A percentile compares a stretch with the other conserved stretches of the same genome.
phyloP scores from a whole-genome alignment of 2,113 vertebrate genomes.

The Vicugna pacos region DNA sequence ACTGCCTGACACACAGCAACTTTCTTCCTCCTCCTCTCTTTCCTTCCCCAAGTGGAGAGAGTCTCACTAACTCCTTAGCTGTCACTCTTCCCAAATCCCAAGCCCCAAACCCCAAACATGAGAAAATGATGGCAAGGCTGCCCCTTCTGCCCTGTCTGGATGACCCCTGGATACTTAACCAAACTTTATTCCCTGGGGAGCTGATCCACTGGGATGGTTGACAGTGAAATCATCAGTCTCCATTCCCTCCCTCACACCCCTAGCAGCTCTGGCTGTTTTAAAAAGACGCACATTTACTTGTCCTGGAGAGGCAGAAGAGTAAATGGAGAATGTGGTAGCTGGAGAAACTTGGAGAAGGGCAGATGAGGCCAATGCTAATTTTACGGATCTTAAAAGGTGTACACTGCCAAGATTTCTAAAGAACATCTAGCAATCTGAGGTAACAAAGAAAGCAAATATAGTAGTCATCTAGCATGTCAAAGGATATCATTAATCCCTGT shows the following conservation, averaged over 20 bases:
- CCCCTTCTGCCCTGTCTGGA: not conserved
- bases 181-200: not conserved
- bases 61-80: not conserved
- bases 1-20: not conserved
- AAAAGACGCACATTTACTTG: not conserved
- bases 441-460: constrained; percentile 25
- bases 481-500: not conserved
- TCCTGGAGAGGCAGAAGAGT: not conserved
- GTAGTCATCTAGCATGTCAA: not conserved
- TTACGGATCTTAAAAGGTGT: not conserved
- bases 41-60: not conserved
- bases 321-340: not conserved
- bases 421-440: not conserved
- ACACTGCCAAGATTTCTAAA: not conserved
- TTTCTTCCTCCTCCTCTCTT: not conserved
- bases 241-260: not conserved
- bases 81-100: not conserved
- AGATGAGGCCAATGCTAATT: not conserved
- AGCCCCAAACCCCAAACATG: not conserved
- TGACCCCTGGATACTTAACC: not conserved
- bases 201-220: not conserved
- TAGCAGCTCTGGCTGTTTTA: not conserved
- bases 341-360: not conserved
- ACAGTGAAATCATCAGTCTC: not conserved
- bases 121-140: not conserved